Evolutionary conservation across 2,888 invertebrate species (phyloP).

Genomic region (Apantesis nais): DNA sequence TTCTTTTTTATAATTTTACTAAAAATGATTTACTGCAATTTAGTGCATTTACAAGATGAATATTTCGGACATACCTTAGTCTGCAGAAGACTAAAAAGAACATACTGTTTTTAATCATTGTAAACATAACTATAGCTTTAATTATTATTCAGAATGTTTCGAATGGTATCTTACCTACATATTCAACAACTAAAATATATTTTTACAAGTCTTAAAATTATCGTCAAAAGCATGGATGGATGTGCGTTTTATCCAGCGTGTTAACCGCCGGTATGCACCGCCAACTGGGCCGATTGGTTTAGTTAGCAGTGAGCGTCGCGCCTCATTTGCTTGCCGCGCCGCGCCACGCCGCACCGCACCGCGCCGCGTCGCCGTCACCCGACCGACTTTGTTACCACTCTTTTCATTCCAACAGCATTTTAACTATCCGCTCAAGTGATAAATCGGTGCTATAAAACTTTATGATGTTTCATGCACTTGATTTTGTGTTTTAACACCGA

Average conservation of each 20-base stretch:
- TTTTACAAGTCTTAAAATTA: neutral
- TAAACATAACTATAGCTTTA: neutral
- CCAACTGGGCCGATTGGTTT: conserved; percentile 79
- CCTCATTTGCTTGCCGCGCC: conserved; percentile 82
- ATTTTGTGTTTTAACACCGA: conserved; percentile 40
- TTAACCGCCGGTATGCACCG: conserved; percentile 59
- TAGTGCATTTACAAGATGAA: neutral
- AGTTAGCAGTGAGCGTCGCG: conserved; percentile 84
- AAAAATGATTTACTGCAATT: neutral
- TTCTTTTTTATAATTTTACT: no score
- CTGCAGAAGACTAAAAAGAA: neutral
- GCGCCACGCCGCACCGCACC: conserved; percentile 44
- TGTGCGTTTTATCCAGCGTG: conserved; percentile 22
- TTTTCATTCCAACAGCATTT: conserved; percentile 75
- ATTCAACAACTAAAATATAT: neutral
- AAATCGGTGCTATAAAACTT: conserved; percentile 68
- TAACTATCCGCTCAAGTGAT: conserved; percentile 76
- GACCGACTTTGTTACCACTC: conserved; percentile 78
- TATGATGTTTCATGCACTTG: conserved; percentile 48
- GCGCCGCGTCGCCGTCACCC: conserved; percentile 34
- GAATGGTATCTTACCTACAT: neutral
- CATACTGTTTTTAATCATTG: neutral
- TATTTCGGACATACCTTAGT: neutral
- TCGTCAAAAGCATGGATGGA: neutral
- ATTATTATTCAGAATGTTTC: neutral